Conservation (phyloP, 1,140 invertebrate species). For the Latrodectus geometricus region DNA sequence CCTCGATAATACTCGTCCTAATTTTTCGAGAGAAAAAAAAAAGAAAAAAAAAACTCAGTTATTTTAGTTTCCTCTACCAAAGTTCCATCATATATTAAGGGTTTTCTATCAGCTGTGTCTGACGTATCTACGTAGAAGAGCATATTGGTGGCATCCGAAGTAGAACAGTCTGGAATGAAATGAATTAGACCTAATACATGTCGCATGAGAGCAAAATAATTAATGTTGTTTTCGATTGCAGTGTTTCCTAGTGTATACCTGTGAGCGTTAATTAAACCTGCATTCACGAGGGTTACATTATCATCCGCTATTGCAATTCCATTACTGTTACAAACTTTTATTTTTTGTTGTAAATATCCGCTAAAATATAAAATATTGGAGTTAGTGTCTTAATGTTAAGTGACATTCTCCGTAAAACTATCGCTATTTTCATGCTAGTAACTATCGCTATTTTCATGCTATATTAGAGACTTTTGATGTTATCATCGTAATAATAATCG, state of each 20-base stretch:
- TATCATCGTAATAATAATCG: too few relatives aligned
- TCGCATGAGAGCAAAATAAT: background rate
- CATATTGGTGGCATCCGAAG: background rate
- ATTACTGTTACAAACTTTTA: slow-evolving; percentile 3
- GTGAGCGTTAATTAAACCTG: background rate
- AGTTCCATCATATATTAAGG: background rate
- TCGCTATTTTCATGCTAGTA: too few relatives aligned
- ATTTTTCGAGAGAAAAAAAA: too few relatives aligned
- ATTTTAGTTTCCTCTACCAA: background rate
- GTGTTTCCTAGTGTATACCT: background rate
- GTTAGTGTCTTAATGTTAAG: slow-evolving; percentile 21
- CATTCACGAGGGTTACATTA: background rate
- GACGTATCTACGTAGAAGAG: slow-evolving; percentile 15
- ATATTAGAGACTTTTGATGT: too few relatives aligned
- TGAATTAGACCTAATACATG: background rate
- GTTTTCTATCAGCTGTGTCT: background rate
- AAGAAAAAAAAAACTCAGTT: slow-evolving; percentile 11
- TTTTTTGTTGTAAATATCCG: slow-evolving; percentile 13
- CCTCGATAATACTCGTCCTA: background rate
- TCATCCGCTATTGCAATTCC: background rate
- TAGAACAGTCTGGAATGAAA: slow-evolving; percentile 1
- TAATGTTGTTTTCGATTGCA: background rate
- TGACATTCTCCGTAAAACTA: too few relatives aligned
- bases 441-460: too few relatives aligned
- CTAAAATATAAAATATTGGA: slow-evolving; percentile 7